Percentiles rank a stretch among this genome's conserved stretches.
phyloP scores from a whole-genome alignment of 2,888 invertebrate species.

The Ormyrus nitidulus region DNA sequence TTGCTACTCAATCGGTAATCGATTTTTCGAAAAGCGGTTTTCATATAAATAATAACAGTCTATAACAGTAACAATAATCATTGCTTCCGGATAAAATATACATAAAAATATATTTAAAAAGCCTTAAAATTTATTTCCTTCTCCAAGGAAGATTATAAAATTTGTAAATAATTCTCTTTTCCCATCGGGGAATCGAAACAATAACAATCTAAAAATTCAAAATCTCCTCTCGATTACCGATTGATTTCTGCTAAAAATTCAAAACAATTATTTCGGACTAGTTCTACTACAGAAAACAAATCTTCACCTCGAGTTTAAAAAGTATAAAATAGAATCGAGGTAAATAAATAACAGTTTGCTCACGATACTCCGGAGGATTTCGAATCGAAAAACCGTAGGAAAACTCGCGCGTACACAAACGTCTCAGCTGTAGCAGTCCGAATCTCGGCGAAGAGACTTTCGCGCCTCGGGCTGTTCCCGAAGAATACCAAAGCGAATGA shows the following conservation, averaged over 20 bases:
- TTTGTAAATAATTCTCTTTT: too few species aligned
- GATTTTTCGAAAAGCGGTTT: not conserved
- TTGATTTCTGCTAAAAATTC: conserved; percentile 7
- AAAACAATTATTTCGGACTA: conserved; percentile 61
- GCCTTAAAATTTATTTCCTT: conserved; percentile 15
- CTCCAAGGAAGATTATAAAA: not conserved
- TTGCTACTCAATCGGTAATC: conserved; percentile 34
- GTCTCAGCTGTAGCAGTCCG: conserved; percentile 23
- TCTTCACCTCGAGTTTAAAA: not conserved
- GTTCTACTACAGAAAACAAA: conserved; percentile 57
- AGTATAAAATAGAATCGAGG: too few species aligned
- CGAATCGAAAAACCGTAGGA: too few species aligned
- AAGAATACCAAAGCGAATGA: too few species aligned
- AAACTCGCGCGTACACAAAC: not conserved
- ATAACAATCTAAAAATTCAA: too few species aligned
- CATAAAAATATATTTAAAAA: not conserved
- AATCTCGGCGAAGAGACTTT: conserved; percentile 1
- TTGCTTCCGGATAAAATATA: not conserved
- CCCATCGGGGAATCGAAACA: too few species aligned
- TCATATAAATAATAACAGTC: not conserved
- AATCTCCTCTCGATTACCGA: conserved; percentile 33
- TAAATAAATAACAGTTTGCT: too few species aligned
- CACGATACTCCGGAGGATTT: too few species aligned
- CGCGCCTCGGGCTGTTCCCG: not conserved
- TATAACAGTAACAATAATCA: conserved; percentile 21